These are phyloP conservation scores for Cremastinae sp. DNA, from an alignment of 2,888 invertebrate genomes.

Conservation along the genomic window DNA sequence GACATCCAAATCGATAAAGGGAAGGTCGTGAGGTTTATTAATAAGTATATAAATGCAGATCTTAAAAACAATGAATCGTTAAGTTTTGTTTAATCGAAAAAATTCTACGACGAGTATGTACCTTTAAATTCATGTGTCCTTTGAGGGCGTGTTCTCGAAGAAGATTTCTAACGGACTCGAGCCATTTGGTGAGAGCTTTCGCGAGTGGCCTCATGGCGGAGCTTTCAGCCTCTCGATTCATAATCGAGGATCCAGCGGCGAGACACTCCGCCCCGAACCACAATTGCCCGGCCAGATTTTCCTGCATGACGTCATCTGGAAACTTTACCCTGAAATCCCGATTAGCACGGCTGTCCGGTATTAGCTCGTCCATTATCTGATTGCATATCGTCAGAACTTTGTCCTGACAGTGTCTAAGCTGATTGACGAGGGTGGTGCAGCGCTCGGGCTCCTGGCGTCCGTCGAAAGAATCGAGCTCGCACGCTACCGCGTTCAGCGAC, in stretches of 20 bases:
- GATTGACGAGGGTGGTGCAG: constrained; percentile 96
- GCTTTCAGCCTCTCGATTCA: constrained; percentile 98
- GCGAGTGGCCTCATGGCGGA: constrained; percentile 98
- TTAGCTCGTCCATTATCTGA: constrained; percentile 96
- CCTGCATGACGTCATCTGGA: constrained; percentile 98
- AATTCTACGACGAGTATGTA: constrained; percentile 62
- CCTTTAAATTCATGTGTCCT: constrained; percentile 79
- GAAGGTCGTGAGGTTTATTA: too few relatives aligned
- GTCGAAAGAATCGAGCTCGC: constrained; percentile 99
- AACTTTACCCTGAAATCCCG: constrained; percentile 98
- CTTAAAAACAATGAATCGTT: neutral
- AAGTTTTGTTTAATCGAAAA: constrained; percentile 2
- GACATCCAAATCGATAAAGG: too few relatives aligned
- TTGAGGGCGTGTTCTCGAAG: constrained; percentile 89
- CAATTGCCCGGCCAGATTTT: constrained; percentile 98
- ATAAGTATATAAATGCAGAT: too few relatives aligned
- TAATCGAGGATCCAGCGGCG: constrained; percentile 98
- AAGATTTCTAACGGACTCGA: constrained; percentile 95
- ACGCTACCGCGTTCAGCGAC: constrained; percentile 95
- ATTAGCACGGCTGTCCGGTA: constrained; percentile 91
- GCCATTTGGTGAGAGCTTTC: constrained; percentile 96
- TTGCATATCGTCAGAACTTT: constrained; percentile 95
- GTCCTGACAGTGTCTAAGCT: constrained; percentile 95
- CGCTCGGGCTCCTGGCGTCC: constrained; percentile 99
- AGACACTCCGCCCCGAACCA: constrained; percentile 99